These are phyloP conservation scores for Delia radicum DNA, from an alignment of 1,140 invertebrate genomes.

Conservation along the genomic window DNA sequence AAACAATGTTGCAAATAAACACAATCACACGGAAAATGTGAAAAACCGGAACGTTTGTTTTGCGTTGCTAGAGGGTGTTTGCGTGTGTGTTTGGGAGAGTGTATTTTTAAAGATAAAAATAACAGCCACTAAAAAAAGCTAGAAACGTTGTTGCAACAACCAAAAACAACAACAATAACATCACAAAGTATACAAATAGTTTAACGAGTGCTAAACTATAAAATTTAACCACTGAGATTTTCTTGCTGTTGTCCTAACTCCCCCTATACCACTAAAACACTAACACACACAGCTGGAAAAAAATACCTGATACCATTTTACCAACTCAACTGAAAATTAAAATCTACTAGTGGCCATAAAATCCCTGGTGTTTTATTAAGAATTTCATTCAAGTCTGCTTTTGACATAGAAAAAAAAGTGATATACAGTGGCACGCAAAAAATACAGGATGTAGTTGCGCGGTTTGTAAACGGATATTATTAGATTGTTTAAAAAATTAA, in stretches of 20 bases:
- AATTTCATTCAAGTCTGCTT: not conserved
- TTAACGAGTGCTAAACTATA: constrained; percentile 16
- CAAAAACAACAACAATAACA: not conserved
- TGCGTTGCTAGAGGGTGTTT: not conserved
- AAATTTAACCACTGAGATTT: constrained; percentile 22
- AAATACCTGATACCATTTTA: not conserved
- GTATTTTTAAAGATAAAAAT: not conserved
- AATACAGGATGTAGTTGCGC: too few species aligned
- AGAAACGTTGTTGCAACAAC: not conserved
- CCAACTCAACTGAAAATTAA: not conserved
- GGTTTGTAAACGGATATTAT: too few species aligned
- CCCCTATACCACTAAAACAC: not conserved
- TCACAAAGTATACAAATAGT: not conserved
- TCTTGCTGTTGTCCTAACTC: not conserved
- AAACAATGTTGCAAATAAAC: constrained; percentile 11
- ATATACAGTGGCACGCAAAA: too few species aligned
- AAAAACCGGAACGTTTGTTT: not conserved
- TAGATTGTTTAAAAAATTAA: too few species aligned
- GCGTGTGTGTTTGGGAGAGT: not conserved
- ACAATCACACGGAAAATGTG: not conserved
- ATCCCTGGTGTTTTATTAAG: not conserved
- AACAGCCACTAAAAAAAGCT: not conserved
- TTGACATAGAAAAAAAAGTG: not conserved
- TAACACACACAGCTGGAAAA: not conserved
- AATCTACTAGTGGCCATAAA: not conserved